These are phyloP conservation scores for Diachasma alloeum DNA, from an alignment of 1,140 invertebrate genomes.

Conservation along the genomic window DNA sequence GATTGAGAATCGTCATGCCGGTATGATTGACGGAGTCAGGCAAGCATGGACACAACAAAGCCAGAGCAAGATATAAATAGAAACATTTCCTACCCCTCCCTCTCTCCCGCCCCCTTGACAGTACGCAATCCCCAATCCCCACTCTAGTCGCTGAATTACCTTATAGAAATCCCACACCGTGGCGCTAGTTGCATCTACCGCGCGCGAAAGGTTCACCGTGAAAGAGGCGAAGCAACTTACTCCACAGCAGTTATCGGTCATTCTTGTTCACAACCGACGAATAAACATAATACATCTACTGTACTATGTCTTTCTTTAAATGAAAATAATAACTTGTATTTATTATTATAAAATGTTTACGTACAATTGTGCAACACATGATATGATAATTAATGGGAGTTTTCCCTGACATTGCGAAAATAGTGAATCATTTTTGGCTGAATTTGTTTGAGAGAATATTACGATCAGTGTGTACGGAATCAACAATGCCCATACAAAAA, in stretches of 20 bases:
- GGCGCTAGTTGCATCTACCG: conserved; percentile 17
- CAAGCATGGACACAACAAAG: conserved; percentile 32
- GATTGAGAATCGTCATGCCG: not conserved
- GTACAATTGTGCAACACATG: too few relatives aligned
- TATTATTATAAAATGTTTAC: too few relatives aligned
- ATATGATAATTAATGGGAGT: too few relatives aligned
- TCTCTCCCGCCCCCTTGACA: not conserved
- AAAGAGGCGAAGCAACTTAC: conserved; percentile 12
- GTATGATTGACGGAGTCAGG: not conserved
- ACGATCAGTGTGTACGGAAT: too few relatives aligned
- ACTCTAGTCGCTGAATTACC: not conserved
- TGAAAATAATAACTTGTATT: not conserved
- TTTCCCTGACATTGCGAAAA: too few relatives aligned
- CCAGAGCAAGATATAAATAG: conserved; percentile 33
- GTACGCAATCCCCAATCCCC: not conserved
- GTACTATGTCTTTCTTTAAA: not conserved
- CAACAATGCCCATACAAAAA: too few relatives aligned
- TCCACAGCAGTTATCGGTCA: conserved; percentile 28
- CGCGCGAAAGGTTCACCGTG: conserved; percentile 30
- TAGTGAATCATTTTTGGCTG: too few relatives aligned
- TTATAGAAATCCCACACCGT: conserved; percentile 5
- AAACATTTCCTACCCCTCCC: not conserved
- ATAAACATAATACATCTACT: not conserved
- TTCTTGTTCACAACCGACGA: conserved; percentile 10
- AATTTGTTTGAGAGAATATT: too few relatives aligned